phyloP scores from a whole-genome alignment of 2,888 invertebrate genomes.

The Eucera pruinosa region DNA sequence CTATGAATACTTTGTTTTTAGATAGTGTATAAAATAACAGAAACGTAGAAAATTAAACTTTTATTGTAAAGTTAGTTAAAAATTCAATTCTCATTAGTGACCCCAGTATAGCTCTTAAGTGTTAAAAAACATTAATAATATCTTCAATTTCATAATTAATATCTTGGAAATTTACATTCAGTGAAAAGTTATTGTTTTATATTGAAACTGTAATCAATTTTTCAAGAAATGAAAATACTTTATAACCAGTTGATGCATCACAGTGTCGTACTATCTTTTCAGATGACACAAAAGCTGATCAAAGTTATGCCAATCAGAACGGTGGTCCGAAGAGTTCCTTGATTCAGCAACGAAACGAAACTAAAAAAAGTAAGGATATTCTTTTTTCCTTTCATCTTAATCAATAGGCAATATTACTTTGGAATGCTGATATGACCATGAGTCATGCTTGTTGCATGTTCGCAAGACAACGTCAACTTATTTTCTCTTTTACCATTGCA shows the following conservation, averaged over 20 bases:
- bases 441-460: conserved; percentile 68
- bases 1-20: too few species aligned
- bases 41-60: too few species aligned
- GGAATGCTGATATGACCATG: conserved; percentile 55
- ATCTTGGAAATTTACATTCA: too few species aligned
- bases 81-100: too few species aligned
- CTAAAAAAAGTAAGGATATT: conserved; percentile 69
- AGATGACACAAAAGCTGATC: conserved; percentile 80
- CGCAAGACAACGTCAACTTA: conserved; percentile 24
- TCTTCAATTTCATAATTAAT: too few species aligned
- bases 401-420: conserved; percentile 25
- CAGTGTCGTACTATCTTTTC: conserved; percentile 60
- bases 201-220: too few species aligned
- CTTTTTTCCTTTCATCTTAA: not conserved
- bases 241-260: not conserved
- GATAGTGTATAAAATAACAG: too few species aligned
- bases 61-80: too few species aligned
- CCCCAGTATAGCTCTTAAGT: too few species aligned
- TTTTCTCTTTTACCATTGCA: conserved; percentile 32
- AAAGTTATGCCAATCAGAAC: conserved; percentile 77
- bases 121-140: too few species aligned
- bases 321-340: conserved; percentile 74
- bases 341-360: conserved; percentile 61
- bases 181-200: too few species aligned
- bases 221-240: not conserved